phyloP scores from a whole-genome alignment of 2,888 invertebrate genomes.

The Ditylenchus weischeri region DNA sequence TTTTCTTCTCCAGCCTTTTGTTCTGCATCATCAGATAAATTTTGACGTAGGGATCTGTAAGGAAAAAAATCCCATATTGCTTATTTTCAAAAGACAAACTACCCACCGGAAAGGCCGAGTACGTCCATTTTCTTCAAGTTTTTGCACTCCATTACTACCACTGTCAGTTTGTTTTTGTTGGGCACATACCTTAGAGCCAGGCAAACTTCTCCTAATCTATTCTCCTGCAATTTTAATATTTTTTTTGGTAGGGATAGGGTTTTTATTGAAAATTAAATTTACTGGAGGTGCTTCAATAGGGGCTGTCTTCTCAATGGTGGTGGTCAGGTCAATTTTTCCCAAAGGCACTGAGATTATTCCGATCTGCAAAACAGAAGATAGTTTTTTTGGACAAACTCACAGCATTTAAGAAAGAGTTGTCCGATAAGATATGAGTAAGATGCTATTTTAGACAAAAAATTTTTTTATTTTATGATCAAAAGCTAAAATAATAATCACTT shows the following conservation, averaged over 20 bases:
- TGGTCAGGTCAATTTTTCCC: constrained; percentile 94
- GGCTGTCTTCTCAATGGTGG: constrained; percentile 97
- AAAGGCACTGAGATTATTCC: constrained; percentile 72
- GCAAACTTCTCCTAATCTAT: constrained; percentile 94
- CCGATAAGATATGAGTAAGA: too few relatives aligned
- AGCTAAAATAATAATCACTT: too few relatives aligned
- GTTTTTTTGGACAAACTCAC: too few relatives aligned
- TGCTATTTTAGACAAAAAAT: too few relatives aligned
- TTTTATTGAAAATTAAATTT: too few relatives aligned
- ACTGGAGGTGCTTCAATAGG: constrained; percentile 96
- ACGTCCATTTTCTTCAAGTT: constrained; percentile 99
- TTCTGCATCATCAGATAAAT: constrained; percentile 99
- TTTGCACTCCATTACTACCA: constrained; percentile 97
- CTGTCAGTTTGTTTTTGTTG: constrained; percentile 96
- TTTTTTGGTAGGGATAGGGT: too few relatives aligned
- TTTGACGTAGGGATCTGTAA: constrained; percentile 93
- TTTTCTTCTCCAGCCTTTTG: constrained; percentile 99
- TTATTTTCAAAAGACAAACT: constrained; percentile 3
- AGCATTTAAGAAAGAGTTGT: too few relatives aligned
- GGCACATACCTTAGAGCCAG: constrained; percentile 99
- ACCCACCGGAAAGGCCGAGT: constrained; percentile 87
- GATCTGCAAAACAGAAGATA: constrained; percentile 42
- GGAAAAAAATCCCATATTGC: background rate
- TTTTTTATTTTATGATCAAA: too few relatives aligned
- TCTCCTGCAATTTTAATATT: constrained; percentile 57